Percentiles rank a stretch among this genome's conserved stretches.
These are phyloP conservation scores for Eurystomus glaucurus DNA, from an alignment of 2,797 vertebrate genomes.

Conservation along the genomic window DNA sequence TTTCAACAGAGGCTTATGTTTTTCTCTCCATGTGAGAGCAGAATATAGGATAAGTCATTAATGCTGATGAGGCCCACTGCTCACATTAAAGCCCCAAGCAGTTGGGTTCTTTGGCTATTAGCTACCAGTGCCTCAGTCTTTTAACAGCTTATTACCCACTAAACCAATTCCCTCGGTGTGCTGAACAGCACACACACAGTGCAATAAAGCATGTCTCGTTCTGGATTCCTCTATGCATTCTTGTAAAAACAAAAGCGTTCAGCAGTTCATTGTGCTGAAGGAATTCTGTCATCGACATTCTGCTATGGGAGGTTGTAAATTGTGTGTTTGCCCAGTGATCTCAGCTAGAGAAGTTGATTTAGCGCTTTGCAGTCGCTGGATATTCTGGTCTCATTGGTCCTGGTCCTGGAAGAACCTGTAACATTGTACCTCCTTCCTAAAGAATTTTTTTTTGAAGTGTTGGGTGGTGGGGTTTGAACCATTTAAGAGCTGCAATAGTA, in stretches of 20 bases:
- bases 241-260: constrained; percentile 27
- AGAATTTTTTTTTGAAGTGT: not conserved
- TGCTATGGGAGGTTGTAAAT: constrained; percentile 13
- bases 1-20: not conserved
- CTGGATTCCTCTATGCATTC: not conserved
- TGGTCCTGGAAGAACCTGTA: not conserved
- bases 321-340: not conserved
- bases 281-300: not conserved
- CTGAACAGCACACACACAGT: not conserved
- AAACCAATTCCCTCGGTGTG: constrained; percentile 23
- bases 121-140: constrained; percentile 27
- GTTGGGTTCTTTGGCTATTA: constrained; percentile 30
- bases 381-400: not conserved
- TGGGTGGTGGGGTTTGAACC: not conserved
- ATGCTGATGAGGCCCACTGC: constrained; percentile 27
- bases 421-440: not conserved
- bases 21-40: not conserved
- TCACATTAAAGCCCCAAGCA: constrained; percentile 30
- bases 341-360: not conserved
- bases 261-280: not conserved
- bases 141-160: constrained; percentile 65
- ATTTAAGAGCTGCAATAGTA: not conserved
- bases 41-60: not conserved
- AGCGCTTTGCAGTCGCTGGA: not conserved
- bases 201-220: not conserved